Base-by-base conservation (phyloP, 2,797 vertebrate genomes). In the Falco columbarius region DNA sequence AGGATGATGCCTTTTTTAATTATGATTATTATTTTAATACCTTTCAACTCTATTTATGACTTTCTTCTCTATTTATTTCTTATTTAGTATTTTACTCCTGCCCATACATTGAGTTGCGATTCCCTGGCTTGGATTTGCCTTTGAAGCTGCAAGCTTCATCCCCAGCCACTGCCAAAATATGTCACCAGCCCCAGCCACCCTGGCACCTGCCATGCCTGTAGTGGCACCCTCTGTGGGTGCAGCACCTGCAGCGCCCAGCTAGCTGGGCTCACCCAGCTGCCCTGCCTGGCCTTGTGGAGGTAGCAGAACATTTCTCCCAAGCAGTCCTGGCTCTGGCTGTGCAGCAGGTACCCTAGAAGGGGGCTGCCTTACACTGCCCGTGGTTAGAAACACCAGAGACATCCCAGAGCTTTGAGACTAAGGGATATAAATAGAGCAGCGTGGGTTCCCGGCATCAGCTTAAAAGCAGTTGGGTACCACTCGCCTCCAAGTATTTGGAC, bases 21-120 rank as follows among this genome's bases (percentile, higher is more conserved):
- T 44, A 72, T 86, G 38, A 26, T 89, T 70, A 81, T 93, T 92
- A 91, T 95, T 93, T 95, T 80, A 95, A 93, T 77, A 68, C 44
- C 58, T 90, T 96, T 81, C 73, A 70, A 38, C 26, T 81, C 91
- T 95, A 93, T 93, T 96, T 96, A 96, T 95, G 82, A 86, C 90
- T 90, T 88, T 70, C 73, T 93, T 81, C 49, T 95, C 86, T 96
- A 95, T 96, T 95, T 96, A 95, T 95, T 95, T 93, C 85, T 88
- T 90, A 88, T 47, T 88, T 89, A 81, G 87, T 72, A 74, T 74
- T 91, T 95, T 80, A 81, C 79, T 93, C 72, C 79, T 67, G 55
- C 52, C 79, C 84, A 16, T n/a, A 63, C 49, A 16, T 55, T 52
- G 68, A 85, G n/a, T 68, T 21, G 30, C 1, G 6, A 46, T 76